Base-by-base conservation (phyloP, 1,140 invertebrate species). In the Drosophila pandora region DNA sequence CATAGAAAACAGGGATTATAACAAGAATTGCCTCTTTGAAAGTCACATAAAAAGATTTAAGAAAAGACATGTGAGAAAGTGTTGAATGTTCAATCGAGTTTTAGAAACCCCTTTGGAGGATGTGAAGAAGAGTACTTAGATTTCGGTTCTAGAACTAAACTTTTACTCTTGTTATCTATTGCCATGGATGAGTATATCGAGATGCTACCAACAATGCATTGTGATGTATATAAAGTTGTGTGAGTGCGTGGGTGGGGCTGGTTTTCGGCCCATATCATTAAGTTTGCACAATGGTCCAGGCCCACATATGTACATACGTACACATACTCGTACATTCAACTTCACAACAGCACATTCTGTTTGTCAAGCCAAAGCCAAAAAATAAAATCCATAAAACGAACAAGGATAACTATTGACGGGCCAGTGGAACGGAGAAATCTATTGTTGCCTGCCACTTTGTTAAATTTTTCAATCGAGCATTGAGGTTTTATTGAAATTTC, bases 251-350 rank as follows among this genome's bases (percentile, higher is more conserved):
- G 53, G 48, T 45, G 47, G 58, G 67, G 47, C 47, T 67, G 28
- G 39, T 72, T 45, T 68, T 57, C 48, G 60, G 79, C 73, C 68
- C 68, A 81, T 81, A 81, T 81, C 78, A 81, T 81, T 81, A 81
- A 62, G 78, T 64, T 73, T 73, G 79, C 78, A 69, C 68, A 76
- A 81, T 61, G 47, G 71, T 59, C 47, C 41, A 28, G 53, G 21
- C 58, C 49, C 43, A 62, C 30, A 49, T 56, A 13, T 30, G 43
- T 13, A 30, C 34, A 45, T 10, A 9, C 2, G 34, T 37, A 9
- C 8, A 39, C 12, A 39, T 39, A 2, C 13, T 3, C 9, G 48
- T 34, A 59, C 39, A 58, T 49, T 59, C 37, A 52, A 52, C 13
- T 47, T 45, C 23, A 67, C 37, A 52, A 52, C 13, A 53, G 49